Evolutionary conservation across 1,140 invertebrate species (phyloP).

Genomic region (Arctopsyche grandis): DNA sequence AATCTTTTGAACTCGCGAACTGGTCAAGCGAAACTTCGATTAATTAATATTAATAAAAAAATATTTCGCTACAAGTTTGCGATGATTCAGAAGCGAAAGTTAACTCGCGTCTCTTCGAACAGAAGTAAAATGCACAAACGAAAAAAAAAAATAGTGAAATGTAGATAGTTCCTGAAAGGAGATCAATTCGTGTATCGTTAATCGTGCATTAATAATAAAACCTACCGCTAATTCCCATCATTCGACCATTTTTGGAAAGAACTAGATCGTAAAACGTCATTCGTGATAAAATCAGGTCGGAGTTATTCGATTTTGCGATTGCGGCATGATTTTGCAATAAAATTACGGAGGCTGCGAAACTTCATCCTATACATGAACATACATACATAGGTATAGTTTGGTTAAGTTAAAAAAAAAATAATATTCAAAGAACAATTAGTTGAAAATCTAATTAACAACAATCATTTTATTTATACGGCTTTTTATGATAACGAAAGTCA

Average conservation of each 20-base stretch:
- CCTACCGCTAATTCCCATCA: not conserved
- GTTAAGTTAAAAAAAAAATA: too few relatives aligned
- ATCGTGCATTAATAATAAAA: conserved; percentile 41
- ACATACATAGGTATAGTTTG: too few relatives aligned
- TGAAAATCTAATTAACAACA: too few relatives aligned
- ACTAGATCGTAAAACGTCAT: conserved; percentile 31
- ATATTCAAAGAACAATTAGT: too few relatives aligned
- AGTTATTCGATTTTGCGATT: not conserved
- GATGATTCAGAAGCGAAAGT: conserved; percentile 30
- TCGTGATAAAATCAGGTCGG: not conserved
- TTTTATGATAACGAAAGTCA: too few relatives aligned
- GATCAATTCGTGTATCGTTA: conserved; percentile 34
- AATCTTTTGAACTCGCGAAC: conserved; percentile 1
- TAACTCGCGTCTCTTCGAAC: not conserved
- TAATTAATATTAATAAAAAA: not conserved
- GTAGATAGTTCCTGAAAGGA: conserved; percentile 19
- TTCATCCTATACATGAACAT: not conserved
- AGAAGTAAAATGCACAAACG: not conserved
- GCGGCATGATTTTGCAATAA: not conserved
- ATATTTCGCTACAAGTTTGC: not conserved
- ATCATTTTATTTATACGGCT: too few relatives aligned
- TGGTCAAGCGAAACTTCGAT: too few relatives aligned
- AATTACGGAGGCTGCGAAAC: not conserved
- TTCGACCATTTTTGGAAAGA: conserved; percentile 21
- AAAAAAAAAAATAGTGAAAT: not conserved